Evolutionary conservation across 2,113 vertebrate species (phyloP).

Genomic region (Corapipo altera): DNA sequence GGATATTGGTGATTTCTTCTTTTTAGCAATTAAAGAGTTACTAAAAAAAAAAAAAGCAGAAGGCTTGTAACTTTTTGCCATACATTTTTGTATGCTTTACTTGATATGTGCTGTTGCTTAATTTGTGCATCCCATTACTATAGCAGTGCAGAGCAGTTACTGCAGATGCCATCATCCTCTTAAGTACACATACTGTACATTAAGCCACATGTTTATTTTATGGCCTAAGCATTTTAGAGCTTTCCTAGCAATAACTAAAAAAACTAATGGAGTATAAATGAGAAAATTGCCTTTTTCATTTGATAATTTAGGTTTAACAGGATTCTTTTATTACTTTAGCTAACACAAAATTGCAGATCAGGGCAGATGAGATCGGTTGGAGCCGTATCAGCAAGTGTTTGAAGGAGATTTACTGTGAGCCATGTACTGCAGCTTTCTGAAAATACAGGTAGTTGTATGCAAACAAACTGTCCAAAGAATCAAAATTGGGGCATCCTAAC

Average conservation of each 20-base stretch:
- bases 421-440: neutral
- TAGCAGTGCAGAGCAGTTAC: conserved; percentile 33
- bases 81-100: conserved; percentile 39
- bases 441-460: conserved; percentile 5
- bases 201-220: conserved; percentile 69
- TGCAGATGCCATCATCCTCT: conserved; percentile 51
- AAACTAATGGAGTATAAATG: conserved; percentile 52
- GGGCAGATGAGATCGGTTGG: conserved; percentile 32
- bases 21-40: conserved; percentile 39
- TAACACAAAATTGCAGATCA: conserved; percentile 48
- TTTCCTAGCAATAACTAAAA: conserved; percentile 59
- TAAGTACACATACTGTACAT: conserved; percentile 63
- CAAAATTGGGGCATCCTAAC: neutral
- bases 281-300: conserved; percentile 58
- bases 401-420: neutral
- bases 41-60: neutral
- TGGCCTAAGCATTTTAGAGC: conserved; percentile 55
- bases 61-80: neutral
- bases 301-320: conserved; percentile 50
- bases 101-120: conserved; percentile 12
- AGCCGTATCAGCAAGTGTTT: conserved; percentile 25
- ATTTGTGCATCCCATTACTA: conserved; percentile 38
- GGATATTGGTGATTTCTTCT: conserved; percentile 19
- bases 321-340: conserved; percentile 63
- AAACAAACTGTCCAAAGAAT: conserved; percentile 18